Base-by-base conservation (phyloP, 2,113 vertebrate genomes). In the Carassius carassius region DNA sequence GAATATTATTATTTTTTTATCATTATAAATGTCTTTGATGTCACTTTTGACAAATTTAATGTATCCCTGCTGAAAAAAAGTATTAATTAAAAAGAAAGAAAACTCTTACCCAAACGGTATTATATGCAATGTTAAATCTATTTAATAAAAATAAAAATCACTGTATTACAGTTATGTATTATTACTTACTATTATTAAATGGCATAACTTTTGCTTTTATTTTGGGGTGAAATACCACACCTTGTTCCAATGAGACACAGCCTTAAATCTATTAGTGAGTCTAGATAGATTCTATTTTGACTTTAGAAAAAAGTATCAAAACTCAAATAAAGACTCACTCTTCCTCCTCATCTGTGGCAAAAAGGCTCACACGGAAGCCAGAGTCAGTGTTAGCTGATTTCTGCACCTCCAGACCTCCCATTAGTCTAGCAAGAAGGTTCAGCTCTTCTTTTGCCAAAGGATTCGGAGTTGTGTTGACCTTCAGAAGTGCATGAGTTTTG, bases 391-490 rank as follows among this genome's bases (percentile, higher is more conserved):
- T 95, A 10, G 91, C 75, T 2, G 94, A 70, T 89, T 95, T 96
- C 89, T 96, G 94, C 79, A 95, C 82, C 49, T 98, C 97, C 90
- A 98, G 89, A 12, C 96, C 95, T 88, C 98, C 98, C 94, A 99
- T 95, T 74, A 99, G 94, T 88, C 93, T 94, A 87, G 98, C 97
- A 91, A 99, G 90, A 37, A 99, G 92, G 87, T 99, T 98, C 86
- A 99, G 94, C 81, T 99, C 98, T 92, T 99, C 97, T 92, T 99
- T 99, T 80, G 97, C 98, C 47, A 99, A 92, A 41, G 97, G 97
- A 89, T 97, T 99, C 21, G 98, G 97, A 84, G 90, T 89, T 51
- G 93, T 63, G 77, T 92, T 97, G 89, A 98, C 96, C 98, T 99
- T 78, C 51, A 81, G 9, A 9, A 69, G 93, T n/a, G 82, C 62